These are phyloP conservation scores for Pseudonaja textilis DNA, from an alignment of 2,113 vertebrate genomes.

Conservation along the genomic window DNA sequence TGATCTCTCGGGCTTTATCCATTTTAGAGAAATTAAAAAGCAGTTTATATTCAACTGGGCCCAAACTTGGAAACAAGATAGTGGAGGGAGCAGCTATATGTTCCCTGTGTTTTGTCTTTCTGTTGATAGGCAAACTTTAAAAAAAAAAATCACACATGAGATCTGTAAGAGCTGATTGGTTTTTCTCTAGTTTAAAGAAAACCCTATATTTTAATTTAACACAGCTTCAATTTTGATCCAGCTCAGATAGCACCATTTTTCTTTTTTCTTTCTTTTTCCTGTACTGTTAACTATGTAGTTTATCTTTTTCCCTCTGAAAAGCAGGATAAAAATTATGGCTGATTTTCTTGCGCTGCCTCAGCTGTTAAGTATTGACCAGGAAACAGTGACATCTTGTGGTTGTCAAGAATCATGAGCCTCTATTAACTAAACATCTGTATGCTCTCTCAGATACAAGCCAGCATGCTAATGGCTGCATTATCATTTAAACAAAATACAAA, in stretches of 20 bases:
- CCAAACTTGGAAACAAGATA: no score
- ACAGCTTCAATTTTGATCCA: not conserved
- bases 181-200: not conserved
- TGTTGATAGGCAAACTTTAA: not conserved
- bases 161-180: not conserved
- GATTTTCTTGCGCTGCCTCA: not conserved
- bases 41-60: not conserved
- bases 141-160: not conserved
- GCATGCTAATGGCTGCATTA: constrained; percentile 44
- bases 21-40: not conserved
- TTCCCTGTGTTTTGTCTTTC: not conserved
- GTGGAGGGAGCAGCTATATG: no score
- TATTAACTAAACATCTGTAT: constrained; percentile 11
- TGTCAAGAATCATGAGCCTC: constrained; percentile 26
- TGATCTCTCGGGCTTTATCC: not conserved
- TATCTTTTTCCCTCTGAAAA: not conserved
- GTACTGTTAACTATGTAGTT: not conserved
- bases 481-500: constrained; percentile 46
- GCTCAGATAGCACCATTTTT: not conserved
- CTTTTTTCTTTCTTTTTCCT: not conserved
- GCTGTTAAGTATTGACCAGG: constrained; percentile 37
- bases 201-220: not conserved
- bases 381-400: constrained; percentile 73
- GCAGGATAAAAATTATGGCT: not conserved
- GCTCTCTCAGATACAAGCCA: rapidly evolving